A percentile compares a stretch with the other conserved stretches of the same genome.
These are phyloP conservation scores for Aphrophora alni DNA, from an alignment of 2,888 invertebrate species.

Conservation along the genomic window DNA sequence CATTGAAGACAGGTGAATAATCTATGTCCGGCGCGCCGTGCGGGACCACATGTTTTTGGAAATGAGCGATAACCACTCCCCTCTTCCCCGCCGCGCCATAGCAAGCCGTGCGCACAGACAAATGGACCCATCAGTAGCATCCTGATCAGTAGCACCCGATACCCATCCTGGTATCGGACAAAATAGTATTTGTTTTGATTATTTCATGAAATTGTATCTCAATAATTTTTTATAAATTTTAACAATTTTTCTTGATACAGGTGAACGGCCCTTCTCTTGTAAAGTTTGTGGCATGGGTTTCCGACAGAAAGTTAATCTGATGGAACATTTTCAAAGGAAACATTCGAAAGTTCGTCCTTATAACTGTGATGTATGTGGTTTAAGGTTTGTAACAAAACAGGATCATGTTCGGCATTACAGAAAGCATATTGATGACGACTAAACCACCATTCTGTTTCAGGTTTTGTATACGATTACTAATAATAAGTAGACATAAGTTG, in stretches of 20 bases:
- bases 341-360: background rate
- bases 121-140: too few species aligned
- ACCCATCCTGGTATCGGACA: too few species aligned
- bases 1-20: too few species aligned
- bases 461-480: background rate
- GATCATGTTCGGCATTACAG: background rate
- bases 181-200: too few species aligned
- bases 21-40: too few species aligned
- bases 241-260: background rate
- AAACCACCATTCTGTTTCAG: background rate
- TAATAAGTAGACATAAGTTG: background rate
- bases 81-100: too few species aligned
- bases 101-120: too few species aligned
- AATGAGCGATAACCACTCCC: too few species aligned
- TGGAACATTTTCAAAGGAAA: background rate
- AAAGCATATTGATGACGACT: background rate
- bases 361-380: background rate
- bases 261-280: background rate
- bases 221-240: too few species aligned
- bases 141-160: too few species aligned
- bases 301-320: background rate
- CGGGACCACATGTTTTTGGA: too few species aligned
- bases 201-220: too few species aligned
- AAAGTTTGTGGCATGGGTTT: background rate
- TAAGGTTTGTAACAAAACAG: background rate